Conservation (phyloP, 2,113 vertebrate genomes). For the Alosa alosa region DNA sequence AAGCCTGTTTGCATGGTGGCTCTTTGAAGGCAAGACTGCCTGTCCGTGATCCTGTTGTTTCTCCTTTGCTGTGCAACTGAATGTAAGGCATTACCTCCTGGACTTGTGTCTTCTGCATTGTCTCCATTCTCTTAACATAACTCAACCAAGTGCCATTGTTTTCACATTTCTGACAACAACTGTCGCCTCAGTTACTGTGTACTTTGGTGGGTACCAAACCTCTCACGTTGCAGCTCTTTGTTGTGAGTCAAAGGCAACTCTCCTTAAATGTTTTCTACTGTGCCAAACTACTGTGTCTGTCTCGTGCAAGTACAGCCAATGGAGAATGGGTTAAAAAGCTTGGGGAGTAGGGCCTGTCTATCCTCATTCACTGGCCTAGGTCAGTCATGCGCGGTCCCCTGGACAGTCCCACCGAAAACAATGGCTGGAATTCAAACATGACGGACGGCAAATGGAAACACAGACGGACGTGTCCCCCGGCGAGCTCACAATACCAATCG, state of each 20-base stretch:
- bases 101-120: neutral
- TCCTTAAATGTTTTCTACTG: constrained; percentile 6
- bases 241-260: neutral
- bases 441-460: neutral
- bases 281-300: constrained; percentile 17
- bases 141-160: constrained; percentile 5
- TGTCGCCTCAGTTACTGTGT: neutral
- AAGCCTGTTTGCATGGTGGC: neutral
- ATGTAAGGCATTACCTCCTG: constrained; percentile 12
- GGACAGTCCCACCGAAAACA: constrained; percentile 13
- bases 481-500: constrained; percentile 43
- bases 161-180: neutral
- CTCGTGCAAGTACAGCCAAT: neutral
- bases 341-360: neutral
- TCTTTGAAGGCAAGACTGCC: neutral
- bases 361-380: neutral
- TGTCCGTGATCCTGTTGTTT: neutral
- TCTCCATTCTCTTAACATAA: neutral
- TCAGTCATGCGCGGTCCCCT: constrained; percentile 1
- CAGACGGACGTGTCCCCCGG: constrained; percentile 19
- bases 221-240: neutral
- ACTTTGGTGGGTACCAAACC: neutral
- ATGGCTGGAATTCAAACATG: constrained; percentile 19
- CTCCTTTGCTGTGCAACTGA: neutral
- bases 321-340: neutral